Base-by-base conservation (phyloP, 2,113 vertebrate species). In the Chlamydotis undulata region DNA sequence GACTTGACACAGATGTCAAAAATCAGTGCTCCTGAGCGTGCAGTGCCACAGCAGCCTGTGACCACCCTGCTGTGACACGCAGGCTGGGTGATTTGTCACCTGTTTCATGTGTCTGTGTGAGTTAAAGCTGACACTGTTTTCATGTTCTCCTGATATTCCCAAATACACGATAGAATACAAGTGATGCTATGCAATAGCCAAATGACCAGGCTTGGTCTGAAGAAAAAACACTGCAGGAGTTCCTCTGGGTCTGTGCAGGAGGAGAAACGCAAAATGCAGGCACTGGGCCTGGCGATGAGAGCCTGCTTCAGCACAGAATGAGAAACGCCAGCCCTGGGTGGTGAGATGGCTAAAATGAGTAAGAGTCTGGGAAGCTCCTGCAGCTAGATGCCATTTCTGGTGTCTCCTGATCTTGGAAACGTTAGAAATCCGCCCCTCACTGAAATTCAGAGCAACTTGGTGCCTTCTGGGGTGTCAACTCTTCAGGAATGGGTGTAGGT, bases 341-440 rank as follows among this genome's bases (percentile, higher is more conserved):
- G 41, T 43, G 25, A 7, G 35, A 28, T 11, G 9, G 29, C 26
- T 1, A 10, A 23, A 17, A 4, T 0, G 2, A 68, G 13, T 6
- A 17, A 50, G 37, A 25, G 25, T 6, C 6, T 3, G 4, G 23
- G 69, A 21, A 47, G n/a, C 2, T 60, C 7, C 12, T 21, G 57
- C 29, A n/a, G 31, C 22, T 35, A 14, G 3, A 6, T 33, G 33
- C 16, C 16, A 19, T 52, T 52, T 52, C 83, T 65, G 53, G 2
- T 24, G 22, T 11, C 45, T 67, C 29, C 41, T 15, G 14, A 3
- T 52, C 68, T 29, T 25, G 50, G 64, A 23, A 63, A 33, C 2
- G 0, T 16, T 5, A 45, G 24, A 83, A 81, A 29, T 19, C 24
- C 9, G 10, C 14, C 52, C 29, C n/a, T 17, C 61, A 22, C 57